Evolutionary conservation across 2,113 vertebrate species (phyloP).

Genomic region (Nerophis lumbriciformis): DNA sequence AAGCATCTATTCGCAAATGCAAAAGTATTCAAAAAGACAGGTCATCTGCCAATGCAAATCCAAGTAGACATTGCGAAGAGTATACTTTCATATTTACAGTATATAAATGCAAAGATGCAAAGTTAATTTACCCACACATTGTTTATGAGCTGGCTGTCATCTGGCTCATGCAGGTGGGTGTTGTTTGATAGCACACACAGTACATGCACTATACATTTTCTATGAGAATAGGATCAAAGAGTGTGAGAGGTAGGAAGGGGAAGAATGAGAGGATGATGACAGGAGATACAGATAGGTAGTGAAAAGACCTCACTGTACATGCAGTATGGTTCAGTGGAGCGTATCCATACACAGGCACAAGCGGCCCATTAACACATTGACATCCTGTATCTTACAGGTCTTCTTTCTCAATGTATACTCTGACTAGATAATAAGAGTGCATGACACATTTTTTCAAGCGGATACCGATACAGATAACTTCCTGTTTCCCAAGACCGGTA

Average conservation of each 20-base stretch:
- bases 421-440: background rate
- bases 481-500: too few relatives aligned
- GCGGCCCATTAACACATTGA: constrained; percentile 54
- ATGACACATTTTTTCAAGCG: too few relatives aligned
- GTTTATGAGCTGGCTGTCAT: constrained; percentile 54
- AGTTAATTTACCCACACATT: constrained; percentile 49
- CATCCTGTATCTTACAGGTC: constrained; percentile 44
- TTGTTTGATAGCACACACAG: constrained; percentile 31
- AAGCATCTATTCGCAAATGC: constrained; percentile 13
- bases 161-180: constrained; percentile 33
- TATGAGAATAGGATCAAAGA: background rate
- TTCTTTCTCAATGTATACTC: constrained; percentile 27
- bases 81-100: background rate
- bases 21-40: constrained; percentile 22
- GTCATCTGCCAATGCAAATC: constrained; percentile 9
- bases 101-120: background rate
- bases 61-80: constrained; percentile 12
- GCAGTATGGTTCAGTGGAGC: constrained; percentile 67
- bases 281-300: constrained; percentile 40
- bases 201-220: constrained; percentile 15
- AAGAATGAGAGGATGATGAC: constrained; percentile 54
- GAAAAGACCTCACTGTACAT: constrained; percentile 57
- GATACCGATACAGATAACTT: too few relatives aligned
- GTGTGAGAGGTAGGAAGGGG: background rate
- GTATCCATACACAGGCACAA: constrained; percentile 57